Percentiles rank a stretch among this genome's conserved stretches.
These are phyloP conservation scores for Baronia brevicornis DNA, from an alignment of 2,888 invertebrate species.

Conservation along the genomic window DNA sequence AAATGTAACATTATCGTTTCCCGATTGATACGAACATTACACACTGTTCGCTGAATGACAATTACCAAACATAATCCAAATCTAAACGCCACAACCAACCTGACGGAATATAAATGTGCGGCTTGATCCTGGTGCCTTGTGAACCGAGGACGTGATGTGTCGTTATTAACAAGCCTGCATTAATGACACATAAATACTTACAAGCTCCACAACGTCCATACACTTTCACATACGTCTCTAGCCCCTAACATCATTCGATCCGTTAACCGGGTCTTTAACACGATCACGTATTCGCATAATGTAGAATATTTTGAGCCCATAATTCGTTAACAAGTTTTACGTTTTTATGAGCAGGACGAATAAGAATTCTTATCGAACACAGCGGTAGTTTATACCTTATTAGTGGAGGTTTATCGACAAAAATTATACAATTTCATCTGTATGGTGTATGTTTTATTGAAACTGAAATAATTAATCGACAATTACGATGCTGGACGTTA, in stretches of 20 bases:
- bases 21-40: slow-evolving; percentile 59
- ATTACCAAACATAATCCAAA: slow-evolving; percentile 72
- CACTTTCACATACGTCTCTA: slow-evolving; percentile 41
- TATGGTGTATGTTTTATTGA: slow-evolving; percentile 69
- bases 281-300: slow-evolving; percentile 41
- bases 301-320: slow-evolving; percentile 40
- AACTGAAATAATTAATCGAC: slow-evolving; percentile 71
- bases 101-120: slow-evolving; percentile 66
- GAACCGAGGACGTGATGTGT: slow-evolving; percentile 70
- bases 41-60: slow-evolving; percentile 59
- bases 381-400: slow-evolving; percentile 60
- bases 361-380: slow-evolving; percentile 43
- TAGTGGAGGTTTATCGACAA: slow-evolving; percentile 54
- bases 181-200: slow-evolving; percentile 65
- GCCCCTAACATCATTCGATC: slow-evolving; percentile 25
- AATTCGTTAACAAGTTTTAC: slow-evolving; percentile 43
- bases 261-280: slow-evolving; percentile 26
- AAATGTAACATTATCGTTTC: slow-evolving; percentile 56
- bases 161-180: slow-evolving; percentile 67
- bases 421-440: slow-evolving; percentile 69
- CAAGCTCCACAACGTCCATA: slow-evolving; percentile 24
- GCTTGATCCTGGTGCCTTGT: slow-evolving; percentile 60
- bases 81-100: slow-evolving; percentile 63
- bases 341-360: slow-evolving; percentile 48
- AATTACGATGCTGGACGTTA: slow-evolving; percentile 70